Base-by-base conservation (phyloP, 1,140 invertebrate genomes). In the Ylistrum balloti region DNA sequence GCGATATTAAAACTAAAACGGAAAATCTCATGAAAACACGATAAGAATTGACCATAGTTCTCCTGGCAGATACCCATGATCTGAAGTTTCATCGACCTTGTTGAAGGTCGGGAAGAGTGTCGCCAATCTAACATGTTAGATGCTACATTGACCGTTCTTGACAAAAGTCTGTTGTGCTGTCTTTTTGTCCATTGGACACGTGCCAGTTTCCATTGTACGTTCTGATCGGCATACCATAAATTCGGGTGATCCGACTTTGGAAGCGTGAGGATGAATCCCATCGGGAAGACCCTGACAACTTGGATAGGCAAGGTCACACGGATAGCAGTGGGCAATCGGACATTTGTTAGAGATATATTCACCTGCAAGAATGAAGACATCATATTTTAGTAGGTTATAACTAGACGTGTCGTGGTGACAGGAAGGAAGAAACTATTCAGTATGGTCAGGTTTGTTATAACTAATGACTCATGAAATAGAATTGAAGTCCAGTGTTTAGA, bases 341-440 rank as follows among this genome's bases (percentile, higher is more conserved):
- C 93, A 94, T 33, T 91, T 90, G 45, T 94, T 92, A 34, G 91
- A 91, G 33, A 90, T 28, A 90, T 94, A 94, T 10, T 94, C 91
- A 92, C 93, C 93, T 94, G 48, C 17, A 90, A 34, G n/a, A 38
- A 38, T 38, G 5, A 38, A 38, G 35, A 38, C 35, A 38, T 38
- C 5, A 38, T 38, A 13, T 38, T 7, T 38, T 38, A 7, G 13
- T 38, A n/a, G n/a, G n/a, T n/a, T n/a, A n/a, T n/a, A n/a, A n/a
- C n/a, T n/a, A n/a, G n/a, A n/a, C n/a, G n/a, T n/a, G n/a, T n/a
- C n/a, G n/a, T n/a, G n/a, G n/a, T n/a, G n/a, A n/a, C n/a, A n/a
- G n/a, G n/a, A n/a, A n/a, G n/a, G n/a, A n/a, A n/a, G n/a, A n/a
- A n/a, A n/a, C n/a, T n/a, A n/a, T n/a, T n/a, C n/a, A n/a, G n/a